Percentiles rank a stretch among this genome's conserved stretches.
Evolutionary conservation across 2,888 invertebrate genomes (phyloP).

Genomic region (Artemia sinica): DNA sequence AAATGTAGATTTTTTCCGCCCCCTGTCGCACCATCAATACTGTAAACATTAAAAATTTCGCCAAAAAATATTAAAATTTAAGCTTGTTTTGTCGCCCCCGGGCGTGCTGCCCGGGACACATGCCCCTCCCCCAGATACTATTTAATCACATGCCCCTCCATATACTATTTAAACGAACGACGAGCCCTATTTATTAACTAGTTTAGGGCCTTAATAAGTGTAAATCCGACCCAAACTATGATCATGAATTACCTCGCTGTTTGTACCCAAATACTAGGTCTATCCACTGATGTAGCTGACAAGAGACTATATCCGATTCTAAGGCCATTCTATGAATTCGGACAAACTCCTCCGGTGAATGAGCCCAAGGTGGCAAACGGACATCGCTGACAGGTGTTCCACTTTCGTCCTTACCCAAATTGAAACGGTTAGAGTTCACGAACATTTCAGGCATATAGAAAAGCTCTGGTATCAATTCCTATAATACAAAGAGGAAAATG

Average conservation of each 20-base stretch:
- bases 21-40: too few relatives aligned
- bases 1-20: too few relatives aligned
- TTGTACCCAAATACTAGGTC: conserved; percentile 99
- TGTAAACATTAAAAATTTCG: too few relatives aligned
- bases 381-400: conserved; percentile 60
- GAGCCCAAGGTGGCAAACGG: conserved; percentile 88
- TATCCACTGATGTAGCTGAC: conserved; percentile 99
- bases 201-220: too few relatives aligned
- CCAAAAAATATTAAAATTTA: too few relatives aligned
- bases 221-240: conserved; percentile 16
- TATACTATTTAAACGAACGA: not conserved
- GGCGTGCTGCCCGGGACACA: too few relatives aligned
- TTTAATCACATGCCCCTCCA: too few relatives aligned
- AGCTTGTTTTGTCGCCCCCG: too few relatives aligned
- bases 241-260: conserved; percentile 53
- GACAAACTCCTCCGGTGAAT: conserved; percentile 91
- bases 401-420: conserved; percentile 74
- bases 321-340: conserved; percentile 94
- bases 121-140: too few relatives aligned
- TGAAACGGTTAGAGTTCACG: conserved; percentile 65
- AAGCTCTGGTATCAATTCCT: conserved; percentile 95
- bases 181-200: conserved; percentile 20
- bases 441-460: conserved; percentile 99
- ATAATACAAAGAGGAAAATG: conserved; percentile 23
- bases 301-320: conserved; percentile 97